These are phyloP conservation scores for Orchesella flavescens DNA, from an alignment of 2,888 invertebrate genomes.

Conservation along the genomic window DNA sequence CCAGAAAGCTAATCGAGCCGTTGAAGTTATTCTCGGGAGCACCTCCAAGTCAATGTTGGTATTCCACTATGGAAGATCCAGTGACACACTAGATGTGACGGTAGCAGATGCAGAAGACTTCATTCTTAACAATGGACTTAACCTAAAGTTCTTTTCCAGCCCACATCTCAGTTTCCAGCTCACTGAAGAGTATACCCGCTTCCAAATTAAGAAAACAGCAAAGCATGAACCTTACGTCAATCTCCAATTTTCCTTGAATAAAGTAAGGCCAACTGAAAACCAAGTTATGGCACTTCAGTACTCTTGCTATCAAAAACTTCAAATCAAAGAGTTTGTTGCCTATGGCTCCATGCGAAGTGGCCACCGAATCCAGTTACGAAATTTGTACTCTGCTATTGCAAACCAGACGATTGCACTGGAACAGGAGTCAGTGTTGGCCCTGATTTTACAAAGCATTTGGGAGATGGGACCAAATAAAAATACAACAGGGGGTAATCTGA, in stretches of 20 bases:
- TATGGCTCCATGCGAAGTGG: conserved; percentile 59
- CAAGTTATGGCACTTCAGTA: not conserved
- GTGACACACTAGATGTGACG: conserved; percentile 29
- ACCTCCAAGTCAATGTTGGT: not conserved
- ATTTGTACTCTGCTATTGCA: conserved; percentile 40
- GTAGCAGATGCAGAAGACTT: conserved; percentile 2
- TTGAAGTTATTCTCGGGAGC: too few species aligned
- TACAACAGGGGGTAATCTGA: not conserved
- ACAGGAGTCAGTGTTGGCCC: conserved; percentile 47
- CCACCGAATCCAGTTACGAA: conserved; percentile 53
- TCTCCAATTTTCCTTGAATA: not conserved
- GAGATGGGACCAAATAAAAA: conserved; percentile 33
- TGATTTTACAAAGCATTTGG: conserved; percentile 50
- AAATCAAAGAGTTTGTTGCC: conserved; percentile 32
- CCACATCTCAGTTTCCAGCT: not conserved
- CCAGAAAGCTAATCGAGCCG: too few species aligned
- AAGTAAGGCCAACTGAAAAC: not conserved
- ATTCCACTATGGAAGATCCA: conserved; percentile 5
- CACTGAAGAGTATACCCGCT: too few species aligned
- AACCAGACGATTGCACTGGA: conserved; percentile 25
- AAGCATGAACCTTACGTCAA: not conserved
- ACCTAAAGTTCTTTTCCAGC: not conserved
- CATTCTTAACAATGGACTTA: conserved; percentile 27
- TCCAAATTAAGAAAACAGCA: too few species aligned
- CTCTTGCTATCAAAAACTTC: not conserved